phyloP scores from a whole-genome alignment of 2,797 vertebrate species.

The Anguilla pacifica region DNA sequence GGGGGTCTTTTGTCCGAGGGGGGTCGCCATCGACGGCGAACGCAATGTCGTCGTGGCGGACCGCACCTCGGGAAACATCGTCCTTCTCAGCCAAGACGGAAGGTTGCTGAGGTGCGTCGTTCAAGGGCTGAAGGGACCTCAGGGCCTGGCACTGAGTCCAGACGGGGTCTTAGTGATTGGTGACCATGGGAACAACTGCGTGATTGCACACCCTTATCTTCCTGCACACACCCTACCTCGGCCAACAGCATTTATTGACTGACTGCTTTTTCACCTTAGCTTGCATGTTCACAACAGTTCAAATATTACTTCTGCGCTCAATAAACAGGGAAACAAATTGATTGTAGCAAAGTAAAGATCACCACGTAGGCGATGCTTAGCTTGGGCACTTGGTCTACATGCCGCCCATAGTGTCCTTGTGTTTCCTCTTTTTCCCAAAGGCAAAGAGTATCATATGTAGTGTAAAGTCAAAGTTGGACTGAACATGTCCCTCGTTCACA shows the following conservation, averaged over 20 bases:
- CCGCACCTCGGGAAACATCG: conserved; percentile 26
- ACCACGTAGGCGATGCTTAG: background rate
- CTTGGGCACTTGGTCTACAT: background rate
- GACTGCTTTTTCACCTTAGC: background rate
- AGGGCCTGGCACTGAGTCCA: conserved; percentile 29
- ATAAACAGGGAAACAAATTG: background rate
- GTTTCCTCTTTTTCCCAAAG: too few relatives aligned
- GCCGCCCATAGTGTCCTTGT: background rate
- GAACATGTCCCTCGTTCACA: too few relatives aligned
- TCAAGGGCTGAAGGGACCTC: conserved; percentile 25
- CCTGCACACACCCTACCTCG: background rate
- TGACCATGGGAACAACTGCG: conserved; percentile 23
- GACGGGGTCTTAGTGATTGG: conserved; percentile 33
- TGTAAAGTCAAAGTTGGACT: too few relatives aligned
- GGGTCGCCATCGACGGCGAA: conserved; percentile 25
- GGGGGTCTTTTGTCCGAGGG: background rate
- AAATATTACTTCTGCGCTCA: background rate
- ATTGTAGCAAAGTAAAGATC: background rate
- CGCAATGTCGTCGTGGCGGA: conserved; percentile 27
- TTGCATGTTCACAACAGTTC: background rate
- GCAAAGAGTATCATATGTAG: too few relatives aligned
- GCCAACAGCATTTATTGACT: conserved; percentile 4
- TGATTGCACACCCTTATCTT: conserved; percentile 29
- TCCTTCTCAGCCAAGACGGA: conserved; percentile 24
- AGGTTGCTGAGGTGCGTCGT: conserved; percentile 24